Conservation (phyloP, 1,140 invertebrate species). For the Medauroidea extradentata region DNA sequence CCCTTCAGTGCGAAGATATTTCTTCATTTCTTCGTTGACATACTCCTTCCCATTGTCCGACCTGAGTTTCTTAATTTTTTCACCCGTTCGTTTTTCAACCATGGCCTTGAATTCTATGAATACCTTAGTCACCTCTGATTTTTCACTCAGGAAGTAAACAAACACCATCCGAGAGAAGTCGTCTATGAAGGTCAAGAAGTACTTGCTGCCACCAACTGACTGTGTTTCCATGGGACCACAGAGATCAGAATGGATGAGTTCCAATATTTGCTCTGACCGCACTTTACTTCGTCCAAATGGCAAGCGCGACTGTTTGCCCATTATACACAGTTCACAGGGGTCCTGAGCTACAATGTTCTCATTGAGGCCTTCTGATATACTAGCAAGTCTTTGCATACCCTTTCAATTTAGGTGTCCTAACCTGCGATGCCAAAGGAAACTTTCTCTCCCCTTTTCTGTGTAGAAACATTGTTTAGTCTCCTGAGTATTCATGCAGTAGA, state of each 20-base stretch:
- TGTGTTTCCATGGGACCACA: conserved; percentile 34
- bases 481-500: too few relatives aligned
- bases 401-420: too few relatives aligned
- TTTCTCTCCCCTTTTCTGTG: too few relatives aligned
- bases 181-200: conserved; percentile 37
- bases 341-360: not conserved
- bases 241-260: conserved; percentile 32
- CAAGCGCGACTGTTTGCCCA: conserved; percentile 14
- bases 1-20: conserved; percentile 20
- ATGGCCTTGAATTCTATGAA: conserved; percentile 34
- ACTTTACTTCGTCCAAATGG: conserved; percentile 7
- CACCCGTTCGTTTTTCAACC: conserved; percentile 33
- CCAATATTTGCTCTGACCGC: not conserved
- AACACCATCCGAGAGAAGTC: conserved; percentile 30
- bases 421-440: too few relatives aligned
- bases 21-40: conserved; percentile 3
- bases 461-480: too few relatives aligned
- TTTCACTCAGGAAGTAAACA: conserved; percentile 38
- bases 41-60: conserved; percentile 40
- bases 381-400: too few relatives aligned
- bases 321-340: conserved; percentile 8
- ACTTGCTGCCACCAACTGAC: conserved; percentile 22
- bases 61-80: conserved; percentile 31
- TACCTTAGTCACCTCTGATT: conserved; percentile 30
- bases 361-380: too few relatives aligned